Evolutionary conservation across 2,888 invertebrate genomes (phyloP).

Genomic region (Dorcus hopei): DNA sequence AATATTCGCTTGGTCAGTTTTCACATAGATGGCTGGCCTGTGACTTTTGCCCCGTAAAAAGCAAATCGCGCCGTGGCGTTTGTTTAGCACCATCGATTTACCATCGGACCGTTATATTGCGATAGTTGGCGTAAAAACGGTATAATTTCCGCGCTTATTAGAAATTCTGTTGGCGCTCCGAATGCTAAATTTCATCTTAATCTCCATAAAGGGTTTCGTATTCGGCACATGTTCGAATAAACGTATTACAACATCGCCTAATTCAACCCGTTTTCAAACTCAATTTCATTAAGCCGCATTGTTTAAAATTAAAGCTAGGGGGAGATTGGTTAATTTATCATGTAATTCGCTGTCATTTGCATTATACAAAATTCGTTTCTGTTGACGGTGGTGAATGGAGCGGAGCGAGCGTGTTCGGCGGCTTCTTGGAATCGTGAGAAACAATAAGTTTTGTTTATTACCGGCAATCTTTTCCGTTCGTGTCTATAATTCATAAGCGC

Average conservation of each 20-base stretch:
- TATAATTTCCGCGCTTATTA: constrained; percentile 9
- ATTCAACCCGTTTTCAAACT: constrained; percentile 51
- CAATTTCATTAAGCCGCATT: constrained; percentile 51
- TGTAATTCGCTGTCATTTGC: constrained; percentile 29
- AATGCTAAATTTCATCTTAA: constrained; percentile 33
- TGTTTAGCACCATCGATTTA: constrained; percentile 32
- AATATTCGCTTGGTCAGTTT: constrained; percentile 42
- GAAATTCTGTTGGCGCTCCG: constrained; percentile 18
- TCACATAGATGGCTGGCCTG: constrained; percentile 47
- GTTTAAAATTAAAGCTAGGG: constrained; percentile 49
- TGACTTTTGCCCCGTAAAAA: constrained; percentile 35
- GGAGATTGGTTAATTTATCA: constrained; percentile 50
- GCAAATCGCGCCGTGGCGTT: constrained; percentile 15
- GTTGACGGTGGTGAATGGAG: background rate
- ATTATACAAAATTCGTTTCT: constrained; percentile 18
- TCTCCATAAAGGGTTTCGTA: constrained; percentile 31
- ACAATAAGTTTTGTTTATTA: constrained; percentile 2
- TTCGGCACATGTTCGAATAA: constrained; percentile 35
- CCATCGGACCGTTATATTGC: constrained; percentile 27
- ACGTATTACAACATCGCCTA: constrained; percentile 38
- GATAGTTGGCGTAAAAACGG: constrained; percentile 6
- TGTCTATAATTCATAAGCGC: background rate
- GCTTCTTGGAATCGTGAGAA: constrained; percentile 7
- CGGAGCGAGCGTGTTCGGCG: background rate
- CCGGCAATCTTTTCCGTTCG: background rate